Conservation (phyloP, 2,888 invertebrate genomes). For the Orgyia antiqua region DNA sequence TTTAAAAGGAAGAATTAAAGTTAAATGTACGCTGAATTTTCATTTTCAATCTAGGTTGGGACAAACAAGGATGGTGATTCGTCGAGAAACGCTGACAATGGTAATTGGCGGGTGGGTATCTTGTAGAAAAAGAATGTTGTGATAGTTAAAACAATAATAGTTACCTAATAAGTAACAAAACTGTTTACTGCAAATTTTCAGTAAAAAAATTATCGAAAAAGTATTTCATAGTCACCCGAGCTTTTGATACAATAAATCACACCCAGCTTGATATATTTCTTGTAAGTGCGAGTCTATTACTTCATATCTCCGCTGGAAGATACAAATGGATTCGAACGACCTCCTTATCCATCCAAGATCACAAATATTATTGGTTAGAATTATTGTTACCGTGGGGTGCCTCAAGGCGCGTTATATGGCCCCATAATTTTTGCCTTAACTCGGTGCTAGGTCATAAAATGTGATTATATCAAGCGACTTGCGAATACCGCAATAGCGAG, state of each 20-base stretch:
- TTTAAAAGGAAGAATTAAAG: slow-evolving; percentile 43
- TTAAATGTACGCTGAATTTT: slow-evolving; percentile 69
- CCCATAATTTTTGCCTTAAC: slow-evolving; percentile 75
- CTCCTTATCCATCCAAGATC: slow-evolving; percentile 55
- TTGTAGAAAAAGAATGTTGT: slow-evolving; percentile 31
- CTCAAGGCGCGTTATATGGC: slow-evolving; percentile 59
- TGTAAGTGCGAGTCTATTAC: slow-evolving; percentile 18
- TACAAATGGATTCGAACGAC: slow-evolving; percentile 51
- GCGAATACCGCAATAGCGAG: slow-evolving; percentile 61
- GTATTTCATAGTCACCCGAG: no score
- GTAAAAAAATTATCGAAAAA: no score
- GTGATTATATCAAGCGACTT: slow-evolving; percentile 72
- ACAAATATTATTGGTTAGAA: slow-evolving; percentile 66
- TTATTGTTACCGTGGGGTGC: slow-evolving; percentile 67
- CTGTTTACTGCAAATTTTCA: no score
- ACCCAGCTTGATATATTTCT: slow-evolving; percentile 14
- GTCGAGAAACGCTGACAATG: slow-evolving; percentile 59
- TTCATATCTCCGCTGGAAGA: slow-evolving; percentile 27
- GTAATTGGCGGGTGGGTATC: slow-evolving; percentile 76
- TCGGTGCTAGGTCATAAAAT: slow-evolving; percentile 75
- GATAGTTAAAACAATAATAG: slow-evolving; percentile 1
- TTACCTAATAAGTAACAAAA: not conserved
- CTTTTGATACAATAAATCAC: slow-evolving; percentile 13
- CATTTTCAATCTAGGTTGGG: slow-evolving; percentile 76
- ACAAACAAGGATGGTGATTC: slow-evolving; percentile 62